Base-by-base conservation (phyloP, 1,140 invertebrate species). In the Charaxes varanes region DNA sequence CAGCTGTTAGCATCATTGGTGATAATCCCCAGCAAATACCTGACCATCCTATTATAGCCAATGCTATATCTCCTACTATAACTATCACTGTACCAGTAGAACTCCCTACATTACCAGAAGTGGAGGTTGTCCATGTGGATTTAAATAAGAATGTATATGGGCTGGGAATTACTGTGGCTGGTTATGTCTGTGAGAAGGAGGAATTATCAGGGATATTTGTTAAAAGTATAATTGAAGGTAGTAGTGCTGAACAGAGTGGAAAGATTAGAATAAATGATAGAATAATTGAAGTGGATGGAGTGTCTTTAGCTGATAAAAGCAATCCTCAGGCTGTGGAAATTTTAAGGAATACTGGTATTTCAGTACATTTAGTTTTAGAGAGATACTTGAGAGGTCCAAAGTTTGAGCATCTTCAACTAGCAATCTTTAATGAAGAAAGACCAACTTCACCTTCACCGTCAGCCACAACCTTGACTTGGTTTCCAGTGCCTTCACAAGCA, bases 131-230 rank as follows among this genome's bases (percentile, higher is more conserved):
- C 46, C 81, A 86, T 43, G 89, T 90, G 4, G 85, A 86, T 59
- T 66, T 91, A 33, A 86, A 84, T 53, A 90, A 90, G 58, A 90
- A 89, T 73, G 89, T 90, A 12, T 90, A 88, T 67, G 89, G 89
- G 8, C 72, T 90, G 48, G 89, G 89, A 12, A 89, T 90, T 18
- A 90, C 89, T 2, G 88, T 90, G 12, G 89, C 89, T 4, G 89
- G 89, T 3, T 90, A 90, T 70, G 89, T 90, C 0, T 90, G 89
- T 67, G 89, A 90, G 57, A 86, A 89, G 48, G 94, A 96, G 81
- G 96, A 98, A 79, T 85, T 98, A 2, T 95, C 94, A 32, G 95
- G 95, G 11, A 97, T 98, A 60, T 98, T 98, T 86, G 94, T 98
- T 1, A 98, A 98, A 86, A 96, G 94, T 74, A 92, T 98, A 35